phyloP scores from a whole-genome alignment of 2,888 invertebrate species.

The Rosalia funebris region DNA sequence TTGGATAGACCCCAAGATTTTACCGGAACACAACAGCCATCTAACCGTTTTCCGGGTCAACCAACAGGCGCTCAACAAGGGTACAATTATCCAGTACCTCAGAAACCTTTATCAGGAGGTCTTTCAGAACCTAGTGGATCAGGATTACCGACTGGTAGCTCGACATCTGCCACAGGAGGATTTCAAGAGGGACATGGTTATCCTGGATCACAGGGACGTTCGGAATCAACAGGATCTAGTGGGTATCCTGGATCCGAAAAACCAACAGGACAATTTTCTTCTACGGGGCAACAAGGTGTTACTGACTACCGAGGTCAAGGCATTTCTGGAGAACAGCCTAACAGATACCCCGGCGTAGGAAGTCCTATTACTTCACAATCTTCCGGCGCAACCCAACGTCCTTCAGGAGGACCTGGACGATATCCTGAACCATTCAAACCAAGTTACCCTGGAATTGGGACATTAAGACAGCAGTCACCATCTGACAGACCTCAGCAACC shows the following conservation, averaged over 20 bases:
- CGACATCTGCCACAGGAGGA: background rate
- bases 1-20: background rate
- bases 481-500: too few relatives aligned
- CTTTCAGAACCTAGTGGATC: background rate
- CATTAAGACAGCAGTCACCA: too few relatives aligned
- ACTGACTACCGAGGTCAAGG: background rate
- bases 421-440: too few relatives aligned
- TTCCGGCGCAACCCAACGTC: too few relatives aligned
- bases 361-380: too few relatives aligned
- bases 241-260: background rate
- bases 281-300: background rate
- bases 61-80: background rate
- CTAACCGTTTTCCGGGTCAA: background rate
- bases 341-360: too few relatives aligned
- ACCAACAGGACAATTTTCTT: conserved; percentile 1
- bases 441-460: too few relatives aligned
- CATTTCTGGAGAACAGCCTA: too few relatives aligned
- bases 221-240: conserved; percentile 36
- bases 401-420: too few relatives aligned
- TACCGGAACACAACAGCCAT: conserved; percentile 18
- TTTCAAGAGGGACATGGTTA: background rate
- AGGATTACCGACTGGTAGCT: background rate
- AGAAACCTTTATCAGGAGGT: conserved; percentile 2
- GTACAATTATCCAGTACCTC: conserved; percentile 21
- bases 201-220: background rate